Conservation (phyloP, 2,113 vertebrate genomes). For the Sander vitreus region DNA sequence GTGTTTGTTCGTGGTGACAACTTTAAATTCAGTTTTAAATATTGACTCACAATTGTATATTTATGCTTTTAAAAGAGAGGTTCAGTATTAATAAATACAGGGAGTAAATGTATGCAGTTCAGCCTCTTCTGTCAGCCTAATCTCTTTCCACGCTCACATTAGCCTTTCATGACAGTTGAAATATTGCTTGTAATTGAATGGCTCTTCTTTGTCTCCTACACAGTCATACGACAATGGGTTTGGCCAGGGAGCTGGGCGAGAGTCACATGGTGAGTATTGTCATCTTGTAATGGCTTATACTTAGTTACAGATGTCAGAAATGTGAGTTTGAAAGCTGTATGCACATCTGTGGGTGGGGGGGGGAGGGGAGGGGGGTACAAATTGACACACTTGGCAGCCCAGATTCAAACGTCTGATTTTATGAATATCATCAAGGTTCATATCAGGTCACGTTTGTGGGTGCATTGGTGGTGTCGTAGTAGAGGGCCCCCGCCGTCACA, state of each 20-base stretch:
- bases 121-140: neutral
- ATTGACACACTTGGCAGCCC: neutral
- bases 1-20: neutral
- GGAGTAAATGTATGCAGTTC: neutral
- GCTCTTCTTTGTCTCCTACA: conserved; percentile 67
- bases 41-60: neutral
- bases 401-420: neutral
- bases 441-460: neutral
- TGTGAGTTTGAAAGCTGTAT: neutral
- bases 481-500: conserved; percentile 4
- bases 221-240: conserved; percentile 97
- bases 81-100: neutral
- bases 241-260: conserved; percentile 94
- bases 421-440: conserved; percentile 8
- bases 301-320: neutral
- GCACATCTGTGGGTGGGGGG: neutral
- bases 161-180: neutral
- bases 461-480: neutral
- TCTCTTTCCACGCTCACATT: neutral
- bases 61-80: neutral
- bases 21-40: neutral
- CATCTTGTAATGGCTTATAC: neutral
- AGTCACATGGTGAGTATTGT: conserved; percentile 94
- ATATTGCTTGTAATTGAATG: conserved; percentile 11
- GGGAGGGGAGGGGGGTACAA: neutral